These are phyloP conservation scores for Brevimyrus niger DNA, from an alignment of 2,113 vertebrate species.

Conservation along the genomic window DNA sequence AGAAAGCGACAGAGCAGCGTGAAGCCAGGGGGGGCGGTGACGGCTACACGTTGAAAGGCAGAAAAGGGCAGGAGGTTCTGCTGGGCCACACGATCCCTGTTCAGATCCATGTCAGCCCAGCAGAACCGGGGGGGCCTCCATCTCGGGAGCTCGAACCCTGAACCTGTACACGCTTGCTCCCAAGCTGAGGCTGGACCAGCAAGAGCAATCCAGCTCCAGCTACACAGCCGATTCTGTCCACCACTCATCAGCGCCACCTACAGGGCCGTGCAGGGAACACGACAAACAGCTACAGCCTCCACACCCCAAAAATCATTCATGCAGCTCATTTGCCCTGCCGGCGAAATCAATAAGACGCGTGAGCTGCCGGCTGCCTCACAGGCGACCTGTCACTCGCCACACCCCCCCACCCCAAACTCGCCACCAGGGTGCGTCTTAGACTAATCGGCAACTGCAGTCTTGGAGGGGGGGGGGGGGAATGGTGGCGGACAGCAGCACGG, in stretches of 20 bases:
- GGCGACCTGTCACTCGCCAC: neutral
- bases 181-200: neutral
- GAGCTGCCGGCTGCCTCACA: neutral
- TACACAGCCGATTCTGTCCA: neutral
- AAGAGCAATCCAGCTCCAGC: neutral
- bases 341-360: neutral
- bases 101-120: neutral
- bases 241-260: neutral
- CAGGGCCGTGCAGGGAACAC: neutral
- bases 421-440: neutral
- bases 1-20: constrained; percentile 16
- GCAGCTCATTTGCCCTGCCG: neutral
- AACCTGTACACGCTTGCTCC: neutral
- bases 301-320: neutral
- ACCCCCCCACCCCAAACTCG: neutral
- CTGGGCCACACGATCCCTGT: neutral
- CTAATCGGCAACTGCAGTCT: neutral
- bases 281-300: neutral
- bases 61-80: neutral
- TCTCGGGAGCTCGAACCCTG: neutral
- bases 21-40: neutral
- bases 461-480: neutral
- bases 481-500: neutral
- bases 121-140: neutral
- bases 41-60: neutral